Evolutionary conservation across 2,888 invertebrate genomes (phyloP).

Genomic region (Ommatoiulus sabulosus): DNA sequence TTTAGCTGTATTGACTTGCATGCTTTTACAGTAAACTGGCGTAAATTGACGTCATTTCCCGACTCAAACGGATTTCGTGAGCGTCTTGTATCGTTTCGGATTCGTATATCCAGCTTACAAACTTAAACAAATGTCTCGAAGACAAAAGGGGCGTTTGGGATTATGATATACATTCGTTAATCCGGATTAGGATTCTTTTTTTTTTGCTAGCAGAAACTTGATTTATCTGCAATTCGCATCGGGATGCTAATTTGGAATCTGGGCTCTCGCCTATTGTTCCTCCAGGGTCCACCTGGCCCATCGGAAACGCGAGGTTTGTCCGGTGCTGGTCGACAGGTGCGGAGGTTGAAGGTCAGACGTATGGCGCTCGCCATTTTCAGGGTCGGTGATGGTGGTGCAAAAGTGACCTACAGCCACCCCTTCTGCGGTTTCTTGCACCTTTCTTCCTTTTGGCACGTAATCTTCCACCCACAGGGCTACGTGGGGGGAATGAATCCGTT

Average conservation of each 20-base stretch:
- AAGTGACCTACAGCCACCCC: not conserved
- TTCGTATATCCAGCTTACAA: too few species aligned
- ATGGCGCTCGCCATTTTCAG: not conserved
- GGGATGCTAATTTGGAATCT: not conserved
- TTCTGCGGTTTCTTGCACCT: constrained; percentile 10
- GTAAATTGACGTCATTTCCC: too few species aligned
- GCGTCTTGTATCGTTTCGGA: too few species aligned
- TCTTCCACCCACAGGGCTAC: constrained; percentile 6
- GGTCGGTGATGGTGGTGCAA: not conserved
- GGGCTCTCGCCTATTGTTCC: not conserved
- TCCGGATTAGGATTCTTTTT: not conserved
- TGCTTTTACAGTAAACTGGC: too few species aligned
- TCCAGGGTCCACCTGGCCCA: not conserved
- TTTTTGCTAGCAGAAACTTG: not conserved
- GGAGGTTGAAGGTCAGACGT: constrained; percentile 26
- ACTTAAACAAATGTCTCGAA: too few species aligned
- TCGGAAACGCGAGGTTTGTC: not conserved
- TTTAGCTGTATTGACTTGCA: too few species aligned
- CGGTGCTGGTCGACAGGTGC: not conserved
- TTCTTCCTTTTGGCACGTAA: not conserved
- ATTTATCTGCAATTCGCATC: not conserved
- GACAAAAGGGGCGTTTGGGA: too few species aligned
- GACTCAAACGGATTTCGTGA: too few species aligned
- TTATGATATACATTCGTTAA: not conserved
- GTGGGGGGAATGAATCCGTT: not conserved